Evolutionary conservation across 2,113 vertebrate genomes (phyloP), one percentile per base, ranked within the genome.

Genomic region (Gobiocypris rarus): DNA sequence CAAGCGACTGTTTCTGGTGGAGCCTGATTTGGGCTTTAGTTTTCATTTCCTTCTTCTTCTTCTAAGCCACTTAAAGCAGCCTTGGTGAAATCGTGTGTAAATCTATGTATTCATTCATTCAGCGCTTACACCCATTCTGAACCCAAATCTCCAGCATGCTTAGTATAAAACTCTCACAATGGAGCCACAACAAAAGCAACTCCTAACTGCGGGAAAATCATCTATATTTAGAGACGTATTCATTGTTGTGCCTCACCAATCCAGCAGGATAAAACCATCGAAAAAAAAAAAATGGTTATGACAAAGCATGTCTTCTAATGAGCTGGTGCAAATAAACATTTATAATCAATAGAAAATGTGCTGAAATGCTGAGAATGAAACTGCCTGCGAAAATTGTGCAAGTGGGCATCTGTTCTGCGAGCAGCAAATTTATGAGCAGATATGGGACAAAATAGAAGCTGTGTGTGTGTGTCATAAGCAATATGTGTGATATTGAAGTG

Each of bases 121-220:
- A 86, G 80, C 38, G 86, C 85, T 87, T 88, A 87, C 81, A 87
- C n/a, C 87, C 85, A 82, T 85, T 85, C 67, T 80, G 19, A 38
- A n/a, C 77, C 58, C 75, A 88, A 90, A 88, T 87, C 88, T 90
- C 87, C 78, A 50, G 19, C 69, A 5, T 84, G 75, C 38, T 89
- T 74, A 65, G 82, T 79, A 78, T 85, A 82, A 88, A 85, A 85
- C 79, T 73, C 61, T 59, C 70, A 86, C 80, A 87, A 89, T 85
- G 38, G 83, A 87, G 73, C 82, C 48, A 54, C 71, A 63, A 86
- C 83, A 90, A 86, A 43, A 43, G 83, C 80, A 82, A 82, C 50
- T 84, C 56, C 54, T 31, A 54, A 61, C 48, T 41, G 56, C 41
- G 2, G 38, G 67, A 73, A 63, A 82, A 82, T 61, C 17, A 9